Conservation (phyloP, 2,888 invertebrate species). For the Scaptomyza tumidula region DNA sequence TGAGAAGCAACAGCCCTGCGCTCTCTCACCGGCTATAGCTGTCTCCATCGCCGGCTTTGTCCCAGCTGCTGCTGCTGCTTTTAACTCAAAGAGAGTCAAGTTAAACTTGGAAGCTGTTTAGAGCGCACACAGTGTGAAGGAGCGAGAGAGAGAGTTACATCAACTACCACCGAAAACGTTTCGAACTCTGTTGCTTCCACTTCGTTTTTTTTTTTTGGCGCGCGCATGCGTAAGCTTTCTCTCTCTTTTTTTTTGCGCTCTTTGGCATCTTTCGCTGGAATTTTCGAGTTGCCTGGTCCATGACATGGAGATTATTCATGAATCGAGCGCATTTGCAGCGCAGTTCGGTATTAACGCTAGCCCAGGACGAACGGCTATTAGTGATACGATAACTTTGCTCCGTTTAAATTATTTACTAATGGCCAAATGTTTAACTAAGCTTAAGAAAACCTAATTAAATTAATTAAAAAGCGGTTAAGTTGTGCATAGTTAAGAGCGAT, state of each 20-base stretch:
- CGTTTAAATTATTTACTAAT: conserved; percentile 1
- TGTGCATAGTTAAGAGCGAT: conserved; percentile 2
- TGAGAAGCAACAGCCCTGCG: conserved; percentile 58
- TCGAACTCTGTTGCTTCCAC: conserved; percentile 41
- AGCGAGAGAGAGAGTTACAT: conserved; percentile 32
- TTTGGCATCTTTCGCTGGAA: conserved; percentile 40
- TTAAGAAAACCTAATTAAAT: conserved; percentile 14
- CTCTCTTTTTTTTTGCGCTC: conserved; percentile 38
- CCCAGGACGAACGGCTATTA: conserved; percentile 62
- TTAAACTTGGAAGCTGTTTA: conserved; percentile 65
- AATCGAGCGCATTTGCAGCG: conserved; percentile 44
- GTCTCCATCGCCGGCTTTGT: conserved; percentile 35
- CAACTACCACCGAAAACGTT: conserved; percentile 59
- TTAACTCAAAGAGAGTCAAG: conserved; percentile 46
- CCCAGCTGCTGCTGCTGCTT: conserved; percentile 52
- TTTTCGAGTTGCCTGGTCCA: conserved; percentile 52
- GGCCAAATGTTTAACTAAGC: background rate
- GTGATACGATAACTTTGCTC: conserved; percentile 45
- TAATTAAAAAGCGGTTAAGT: background rate
- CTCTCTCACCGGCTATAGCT: conserved; percentile 42
- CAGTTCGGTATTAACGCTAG: conserved; percentile 64
- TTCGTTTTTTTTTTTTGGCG: conserved; percentile 57
- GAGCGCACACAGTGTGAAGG: conserved; percentile 27
- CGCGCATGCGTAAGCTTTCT: conserved; percentile 70
- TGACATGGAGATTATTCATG: conserved; percentile 51